Base-by-base conservation (phyloP, 2,888 invertebrate species). In the Archips xylosteana region DNA sequence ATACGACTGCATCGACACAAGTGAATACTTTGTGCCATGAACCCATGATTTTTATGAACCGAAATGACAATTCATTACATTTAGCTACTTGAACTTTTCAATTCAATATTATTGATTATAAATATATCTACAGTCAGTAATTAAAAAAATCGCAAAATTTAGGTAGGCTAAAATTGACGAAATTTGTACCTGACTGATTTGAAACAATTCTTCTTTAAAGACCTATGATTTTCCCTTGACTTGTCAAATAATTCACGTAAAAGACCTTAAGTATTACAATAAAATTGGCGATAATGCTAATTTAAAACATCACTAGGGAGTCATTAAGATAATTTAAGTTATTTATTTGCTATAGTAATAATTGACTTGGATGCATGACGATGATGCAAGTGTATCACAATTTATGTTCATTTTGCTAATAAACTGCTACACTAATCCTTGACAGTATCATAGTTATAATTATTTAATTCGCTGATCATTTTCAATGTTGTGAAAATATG, bases 1-100 rank as follows among this genome's bases (percentile, higher is more conserved):
- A 76, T 71, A 75, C 57, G 59, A 78, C 75, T 74, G 71, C 83
- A 86, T 84, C 83, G 85, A 90, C 89, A 91, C 87, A 92, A 91
- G 89, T 91, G 88, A 91, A 90, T 89, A 84, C 88, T 91, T 91
- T 87, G 92, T 93, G 92, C 92, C 92, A 92, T 92, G 84, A 87
- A 71, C 70, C 62, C 57, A 60, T 47, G 36, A 62, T 60, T 45
- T 2, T 59, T 32, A 47, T 54, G 13, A 32, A 62, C 42, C 67
- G n/a, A 67, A 15, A 51, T 13, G 36, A 71, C 59, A 68, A 57
- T 12, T 57, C 57, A 68, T 57, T 13, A 23, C 54, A 47, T 60
- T 59, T 3, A 32, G 12, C 32, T 57, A 32, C 6, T 45, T 45
- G 15, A 39, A 39, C 3, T 5, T 39, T 39, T 39, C 39, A 5